Percentiles rank a stretch among this genome's conserved stretches.
Evolutionary conservation across 2,888 invertebrate species (phyloP).

Genomic region (Tyria jacobaeae): DNA sequence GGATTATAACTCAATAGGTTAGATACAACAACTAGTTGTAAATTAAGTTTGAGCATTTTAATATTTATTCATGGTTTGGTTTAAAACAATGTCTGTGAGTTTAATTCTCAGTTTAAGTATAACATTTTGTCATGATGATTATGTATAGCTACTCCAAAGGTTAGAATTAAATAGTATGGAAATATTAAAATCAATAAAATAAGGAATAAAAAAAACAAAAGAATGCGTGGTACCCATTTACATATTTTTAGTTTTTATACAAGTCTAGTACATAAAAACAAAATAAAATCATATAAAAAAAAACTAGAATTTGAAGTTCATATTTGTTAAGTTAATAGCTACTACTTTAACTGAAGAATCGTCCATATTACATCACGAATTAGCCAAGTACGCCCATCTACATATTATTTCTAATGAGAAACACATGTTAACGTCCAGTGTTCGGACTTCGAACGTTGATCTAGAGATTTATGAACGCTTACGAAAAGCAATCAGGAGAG

Average conservation of each 20-base stretch:
- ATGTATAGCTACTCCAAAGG: background rate
- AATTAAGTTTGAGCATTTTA: background rate
- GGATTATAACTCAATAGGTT: conserved; percentile 16
- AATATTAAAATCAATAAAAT: background rate
- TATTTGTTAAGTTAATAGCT: conserved; percentile 1
- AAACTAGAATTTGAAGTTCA: background rate
- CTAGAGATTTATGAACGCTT: conserved; percentile 77
- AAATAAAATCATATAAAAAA: background rate
- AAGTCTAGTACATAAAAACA: too few relatives aligned
- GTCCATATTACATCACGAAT: conserved; percentile 50
- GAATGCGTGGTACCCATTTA: too few relatives aligned
- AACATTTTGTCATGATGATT: background rate
- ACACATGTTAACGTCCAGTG: conserved; percentile 68
- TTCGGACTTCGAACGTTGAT: conserved; percentile 46
- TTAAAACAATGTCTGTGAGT: background rate
- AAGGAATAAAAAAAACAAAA: background rate
- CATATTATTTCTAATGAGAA: conserved; percentile 72
- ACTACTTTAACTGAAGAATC: conserved; percentile 11
- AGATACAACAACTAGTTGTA: conserved; percentile 10
- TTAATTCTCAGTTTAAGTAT: background rate
- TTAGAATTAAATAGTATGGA: background rate
- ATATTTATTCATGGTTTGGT: background rate
- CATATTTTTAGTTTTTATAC: too few relatives aligned
- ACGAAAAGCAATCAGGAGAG: conserved; percentile 83
- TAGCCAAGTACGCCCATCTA: conserved; percentile 65